phyloP scores from a whole-genome alignment of 2,888 invertebrate genomes.

The Biston betularia region DNA sequence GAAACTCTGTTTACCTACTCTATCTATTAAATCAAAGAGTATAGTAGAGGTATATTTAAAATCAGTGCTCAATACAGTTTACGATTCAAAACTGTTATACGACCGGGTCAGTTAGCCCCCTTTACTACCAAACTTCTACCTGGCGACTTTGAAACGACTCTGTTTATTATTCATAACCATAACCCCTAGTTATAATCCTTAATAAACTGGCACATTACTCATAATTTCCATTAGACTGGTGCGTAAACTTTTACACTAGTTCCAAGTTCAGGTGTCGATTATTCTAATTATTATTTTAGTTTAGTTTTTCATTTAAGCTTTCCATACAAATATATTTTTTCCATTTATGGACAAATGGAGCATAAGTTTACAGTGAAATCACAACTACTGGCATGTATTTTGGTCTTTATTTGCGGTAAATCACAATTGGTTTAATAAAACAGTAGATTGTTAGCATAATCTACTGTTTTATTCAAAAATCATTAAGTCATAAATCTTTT shows the following conservation, averaged over 20 bases:
- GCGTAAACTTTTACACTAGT: constrained; percentile 40
- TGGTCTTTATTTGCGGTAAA: too few relatives aligned
- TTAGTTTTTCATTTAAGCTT: too few relatives aligned
- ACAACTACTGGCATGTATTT: too few relatives aligned
- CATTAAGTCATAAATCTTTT: too few relatives aligned
- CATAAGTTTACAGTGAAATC: too few relatives aligned
- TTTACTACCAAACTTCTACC: constrained; percentile 24
- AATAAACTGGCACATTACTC: constrained; percentile 20
- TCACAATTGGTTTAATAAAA: too few relatives aligned
- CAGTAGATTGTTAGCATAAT: too few relatives aligned
- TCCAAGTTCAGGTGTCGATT: constrained; percentile 23
- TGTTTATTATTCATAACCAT: constrained; percentile 37
- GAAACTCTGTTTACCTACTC: too few relatives aligned
- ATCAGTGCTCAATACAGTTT: constrained; percentile 3
- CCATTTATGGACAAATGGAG: too few relatives aligned
- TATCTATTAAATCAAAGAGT: not conserved
- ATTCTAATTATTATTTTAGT: not conserved
- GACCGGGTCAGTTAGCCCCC: constrained; percentile 16
- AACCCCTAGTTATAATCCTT: constrained; percentile 40
- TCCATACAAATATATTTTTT: too few relatives aligned
- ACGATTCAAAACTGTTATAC: constrained; percentile 15
- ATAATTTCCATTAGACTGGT: constrained; percentile 37
- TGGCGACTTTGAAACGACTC: constrained; percentile 16
- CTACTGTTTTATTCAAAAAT: too few relatives aligned
- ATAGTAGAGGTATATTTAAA: not conserved